Conservation (phyloP, 2,888 invertebrate species). For the Agrochola lychnidis region DNA sequence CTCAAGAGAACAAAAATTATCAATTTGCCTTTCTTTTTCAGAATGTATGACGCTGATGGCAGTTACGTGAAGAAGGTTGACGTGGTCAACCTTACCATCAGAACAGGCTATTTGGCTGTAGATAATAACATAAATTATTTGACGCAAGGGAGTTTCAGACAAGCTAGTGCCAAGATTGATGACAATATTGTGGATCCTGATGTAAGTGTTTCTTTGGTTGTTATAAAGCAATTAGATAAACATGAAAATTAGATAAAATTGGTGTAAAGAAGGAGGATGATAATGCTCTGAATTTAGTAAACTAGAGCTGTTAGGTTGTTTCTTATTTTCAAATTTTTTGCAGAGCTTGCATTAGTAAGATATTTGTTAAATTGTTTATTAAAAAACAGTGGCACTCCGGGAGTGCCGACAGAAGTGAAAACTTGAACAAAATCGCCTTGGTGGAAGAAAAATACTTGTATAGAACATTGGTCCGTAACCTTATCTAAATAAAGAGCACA, state of each 20-base stretch:
- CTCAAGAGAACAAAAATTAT: not conserved
- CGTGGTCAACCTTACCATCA: slow-evolving; percentile 68
- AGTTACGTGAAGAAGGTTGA: slow-evolving; percentile 66
- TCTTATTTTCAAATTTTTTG: not conserved
- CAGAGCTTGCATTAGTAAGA: not conserved
- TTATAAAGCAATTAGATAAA: not conserved
- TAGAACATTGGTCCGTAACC: too few relatives aligned
- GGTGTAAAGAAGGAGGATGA: too few relatives aligned
- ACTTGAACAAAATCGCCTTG: too few relatives aligned
- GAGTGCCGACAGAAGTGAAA: too few relatives aligned
- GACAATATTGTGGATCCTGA: slow-evolving; percentile 68
- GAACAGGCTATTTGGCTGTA: slow-evolving; percentile 67
- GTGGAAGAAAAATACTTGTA: too few relatives aligned
- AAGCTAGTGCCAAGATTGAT: slow-evolving; percentile 69
- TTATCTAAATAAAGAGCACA: too few relatives aligned
- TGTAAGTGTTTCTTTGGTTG: slow-evolving; percentile 54
- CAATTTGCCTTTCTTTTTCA: slow-evolving; percentile 49
- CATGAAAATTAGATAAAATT: not conserved
- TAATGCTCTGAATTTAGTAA: not conserved
- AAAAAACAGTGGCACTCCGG: too few relatives aligned
- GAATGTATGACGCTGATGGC: slow-evolving; percentile 71
- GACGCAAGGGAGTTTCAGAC: slow-evolving; percentile 72
- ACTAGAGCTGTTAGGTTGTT: not conserved
- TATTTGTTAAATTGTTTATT: too few relatives aligned
- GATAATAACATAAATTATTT: slow-evolving; percentile 68